Conservation (phyloP, 2,888 invertebrate genomes). For the Cantharis rufa region DNA sequence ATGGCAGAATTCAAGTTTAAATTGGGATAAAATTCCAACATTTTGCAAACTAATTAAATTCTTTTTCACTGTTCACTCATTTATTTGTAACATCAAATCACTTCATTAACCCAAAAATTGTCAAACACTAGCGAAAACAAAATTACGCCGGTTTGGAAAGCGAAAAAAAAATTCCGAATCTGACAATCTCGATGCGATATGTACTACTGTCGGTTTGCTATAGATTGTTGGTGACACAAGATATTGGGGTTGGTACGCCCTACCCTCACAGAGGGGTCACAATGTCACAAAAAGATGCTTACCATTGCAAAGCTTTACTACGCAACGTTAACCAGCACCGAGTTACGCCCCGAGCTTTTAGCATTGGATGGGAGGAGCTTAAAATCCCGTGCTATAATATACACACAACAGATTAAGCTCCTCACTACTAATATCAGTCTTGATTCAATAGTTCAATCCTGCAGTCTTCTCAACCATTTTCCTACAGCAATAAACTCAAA, state of each 20-base stretch:
- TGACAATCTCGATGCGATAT: slow-evolving; percentile 34
- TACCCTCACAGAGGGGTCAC: slow-evolving; percentile 42
- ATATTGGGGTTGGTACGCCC: slow-evolving; percentile 44
- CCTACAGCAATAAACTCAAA: slow-evolving; percentile 13
- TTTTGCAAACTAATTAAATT: slow-evolving; percentile 47
- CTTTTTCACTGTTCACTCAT: background rate
- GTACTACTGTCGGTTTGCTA: slow-evolving; percentile 48
- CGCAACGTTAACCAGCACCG: slow-evolving; percentile 36
- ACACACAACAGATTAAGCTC: slow-evolving; percentile 22
- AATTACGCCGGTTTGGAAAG: background rate
- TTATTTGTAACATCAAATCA: background rate
- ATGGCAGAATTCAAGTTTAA: slow-evolving; percentile 60
- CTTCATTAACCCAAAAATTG: background rate
- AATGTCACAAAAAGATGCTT: slow-evolving; percentile 27
- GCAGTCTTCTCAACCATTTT: slow-evolving; percentile 2
- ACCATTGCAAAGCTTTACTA: slow-evolving; percentile 29
- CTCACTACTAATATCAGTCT: slow-evolving; percentile 23
- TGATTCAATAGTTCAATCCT: slow-evolving; percentile 23
- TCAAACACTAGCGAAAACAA: slow-evolving; percentile 1
- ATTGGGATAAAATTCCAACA: slow-evolving; percentile 74
- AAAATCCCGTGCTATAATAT: slow-evolving; percentile 15
- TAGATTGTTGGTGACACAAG: slow-evolving; percentile 49
- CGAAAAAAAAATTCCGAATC: slow-evolving; percentile 14
- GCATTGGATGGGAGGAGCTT: slow-evolving; percentile 29
- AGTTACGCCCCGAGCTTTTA: slow-evolving; percentile 28